Evolutionary conservation across 1,140 invertebrate species (phyloP).

Genomic region (Nixonia krombeini): DNA sequence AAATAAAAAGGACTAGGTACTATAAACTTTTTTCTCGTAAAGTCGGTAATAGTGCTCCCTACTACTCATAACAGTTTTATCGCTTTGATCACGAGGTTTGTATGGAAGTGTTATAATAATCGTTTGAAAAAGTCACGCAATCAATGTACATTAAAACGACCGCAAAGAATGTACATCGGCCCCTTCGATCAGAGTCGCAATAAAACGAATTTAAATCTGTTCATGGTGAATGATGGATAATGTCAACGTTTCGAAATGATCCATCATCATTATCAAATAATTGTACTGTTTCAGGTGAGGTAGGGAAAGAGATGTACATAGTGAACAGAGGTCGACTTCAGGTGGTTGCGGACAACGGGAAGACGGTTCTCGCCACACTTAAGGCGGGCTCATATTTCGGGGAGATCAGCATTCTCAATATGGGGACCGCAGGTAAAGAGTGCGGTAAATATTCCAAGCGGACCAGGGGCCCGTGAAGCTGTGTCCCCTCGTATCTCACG

Average conservation of each 20-base stretch:
- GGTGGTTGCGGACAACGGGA: conserved; percentile 97
- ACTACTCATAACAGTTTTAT: neutral
- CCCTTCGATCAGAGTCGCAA: no score
- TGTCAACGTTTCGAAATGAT: no score
- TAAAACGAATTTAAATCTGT: no score
- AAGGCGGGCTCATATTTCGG: conserved; percentile 99
- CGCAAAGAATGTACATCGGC: no score
- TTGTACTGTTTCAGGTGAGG: conserved; percentile 84
- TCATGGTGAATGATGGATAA: no score
- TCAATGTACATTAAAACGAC: no score
- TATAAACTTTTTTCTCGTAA: no score
- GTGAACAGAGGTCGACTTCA: conserved; percentile 96
- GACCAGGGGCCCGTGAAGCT: conserved; percentile 67
- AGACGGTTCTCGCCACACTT: conserved; percentile 95
- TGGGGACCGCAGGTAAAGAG: conserved; percentile 98
- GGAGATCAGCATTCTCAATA: conserved; percentile 99
- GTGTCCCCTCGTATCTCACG: conserved; percentile 65
- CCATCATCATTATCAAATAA: no score
- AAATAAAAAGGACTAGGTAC: no score
- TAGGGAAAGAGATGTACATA: conserved; percentile 99
- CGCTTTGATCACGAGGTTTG: neutral
- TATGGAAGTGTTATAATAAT: no score
- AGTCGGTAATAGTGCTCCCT: no score
- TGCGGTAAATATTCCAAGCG: conserved; percentile 90
- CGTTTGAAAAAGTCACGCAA: no score